Conservation (phyloP, 2,888 invertebrate genomes). For the Ernsta delagoae region DNA sequence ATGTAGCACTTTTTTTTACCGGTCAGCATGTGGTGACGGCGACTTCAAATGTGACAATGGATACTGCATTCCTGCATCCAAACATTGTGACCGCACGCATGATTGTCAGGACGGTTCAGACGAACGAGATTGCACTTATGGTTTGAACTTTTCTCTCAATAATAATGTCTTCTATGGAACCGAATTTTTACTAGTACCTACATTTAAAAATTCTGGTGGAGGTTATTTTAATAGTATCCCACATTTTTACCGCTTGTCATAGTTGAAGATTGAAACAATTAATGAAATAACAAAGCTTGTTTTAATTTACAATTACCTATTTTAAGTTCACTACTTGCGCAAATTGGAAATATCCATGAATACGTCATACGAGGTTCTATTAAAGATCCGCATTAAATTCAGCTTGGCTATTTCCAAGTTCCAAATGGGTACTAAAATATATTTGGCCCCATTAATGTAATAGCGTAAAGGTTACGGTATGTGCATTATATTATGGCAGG, state of each 20-base stretch:
- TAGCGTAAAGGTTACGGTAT: conserved; percentile 65
- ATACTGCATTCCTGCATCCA: conserved; percentile 84
- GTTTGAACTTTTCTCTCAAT: conserved; percentile 70
- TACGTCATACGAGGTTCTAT: too few relatives aligned
- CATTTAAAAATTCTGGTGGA: background rate
- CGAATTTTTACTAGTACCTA: background rate
- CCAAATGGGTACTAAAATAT: conserved; percentile 1
- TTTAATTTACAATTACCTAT: background rate
- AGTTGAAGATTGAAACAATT: background rate
- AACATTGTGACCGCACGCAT: conserved; percentile 82
- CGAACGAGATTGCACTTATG: conserved; percentile 82
- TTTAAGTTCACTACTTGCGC: background rate
- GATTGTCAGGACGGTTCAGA: conserved; percentile 86
- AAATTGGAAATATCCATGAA: conserved; percentile 2
- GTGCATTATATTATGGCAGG: conserved; percentile 69
- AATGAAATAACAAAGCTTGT: conserved; percentile 1
- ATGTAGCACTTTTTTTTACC: conserved; percentile 78
- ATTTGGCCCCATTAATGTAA: conserved; percentile 4
- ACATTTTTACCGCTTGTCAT: background rate
- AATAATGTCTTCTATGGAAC: conserved; percentile 30
- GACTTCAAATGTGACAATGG: conserved; percentile 88
- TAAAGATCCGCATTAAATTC: background rate
- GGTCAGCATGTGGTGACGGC: conserved; percentile 78
- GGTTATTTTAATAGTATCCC: background rate
- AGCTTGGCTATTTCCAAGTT: background rate